phyloP scores from a whole-genome alignment of 2,797 vertebrate genomes.

The Acanthiza pusilla region DNA sequence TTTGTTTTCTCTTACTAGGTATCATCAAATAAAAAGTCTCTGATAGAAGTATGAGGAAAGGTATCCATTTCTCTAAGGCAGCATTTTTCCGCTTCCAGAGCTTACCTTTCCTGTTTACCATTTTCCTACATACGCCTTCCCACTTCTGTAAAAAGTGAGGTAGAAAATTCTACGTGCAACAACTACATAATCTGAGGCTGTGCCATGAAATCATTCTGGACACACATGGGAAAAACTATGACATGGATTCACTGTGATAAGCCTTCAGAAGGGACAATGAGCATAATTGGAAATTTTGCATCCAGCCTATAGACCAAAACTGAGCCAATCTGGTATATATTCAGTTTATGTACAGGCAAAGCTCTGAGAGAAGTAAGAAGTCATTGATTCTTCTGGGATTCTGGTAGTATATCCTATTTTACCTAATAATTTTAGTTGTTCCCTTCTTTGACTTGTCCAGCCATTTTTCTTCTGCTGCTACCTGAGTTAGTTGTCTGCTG shows the following conservation, averaged over 20 bases:
- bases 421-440: neutral
- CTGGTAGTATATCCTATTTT: neutral
- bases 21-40: neutral
- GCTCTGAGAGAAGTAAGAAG: neutral
- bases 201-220: neutral
- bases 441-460: neutral
- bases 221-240: fast-evolving
- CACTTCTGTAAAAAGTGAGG: neutral
- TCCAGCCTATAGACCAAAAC: neutral
- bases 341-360: neutral
- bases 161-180: neutral
- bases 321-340: neutral
- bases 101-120: neutral
- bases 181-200: neutral
- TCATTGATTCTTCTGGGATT: neutral
- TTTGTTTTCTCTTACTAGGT: neutral
- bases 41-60: neutral
- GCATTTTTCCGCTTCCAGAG: neutral
- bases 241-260: neutral
- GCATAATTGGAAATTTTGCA: neutral
- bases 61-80: neutral
- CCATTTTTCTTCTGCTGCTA: neutral
- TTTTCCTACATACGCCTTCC: neutral
- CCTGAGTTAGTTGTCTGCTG: neutral
- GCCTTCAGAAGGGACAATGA: neutral